These are phyloP conservation scores for Drosophila rhopaloa DNA, from an alignment of 1,140 invertebrate species.

Conservation along the genomic window DNA sequence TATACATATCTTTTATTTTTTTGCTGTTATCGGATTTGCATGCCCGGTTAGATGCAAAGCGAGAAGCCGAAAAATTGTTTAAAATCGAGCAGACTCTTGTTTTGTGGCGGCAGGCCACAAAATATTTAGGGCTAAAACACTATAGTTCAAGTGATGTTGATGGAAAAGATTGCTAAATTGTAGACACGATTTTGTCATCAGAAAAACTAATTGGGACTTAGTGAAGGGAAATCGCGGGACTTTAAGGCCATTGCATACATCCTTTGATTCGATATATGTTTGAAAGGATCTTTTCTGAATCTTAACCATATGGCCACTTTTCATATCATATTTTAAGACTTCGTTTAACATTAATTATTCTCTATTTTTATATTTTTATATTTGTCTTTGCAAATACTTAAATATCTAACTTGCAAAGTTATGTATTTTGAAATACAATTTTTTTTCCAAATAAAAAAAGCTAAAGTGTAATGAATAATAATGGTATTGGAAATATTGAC, in stretches of 20 bases:
- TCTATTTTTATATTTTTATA: too few species aligned
- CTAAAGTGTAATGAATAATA: too few species aligned
- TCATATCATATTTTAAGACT: too few species aligned
- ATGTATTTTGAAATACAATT: too few species aligned
- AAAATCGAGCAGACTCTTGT: slow-evolving; percentile 47
- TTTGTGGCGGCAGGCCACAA: slow-evolving; percentile 6
- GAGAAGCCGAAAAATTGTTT: slow-evolving; percentile 51
- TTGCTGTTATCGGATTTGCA: slow-evolving; percentile 70
- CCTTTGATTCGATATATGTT: too few species aligned
- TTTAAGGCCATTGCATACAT: not conserved
- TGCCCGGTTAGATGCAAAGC: slow-evolving; percentile 27
- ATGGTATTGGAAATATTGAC: too few species aligned
- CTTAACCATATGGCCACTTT: too few species aligned
- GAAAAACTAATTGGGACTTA: slow-evolving; percentile 6
- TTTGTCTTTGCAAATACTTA: not conserved
- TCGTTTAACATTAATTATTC: too few species aligned
- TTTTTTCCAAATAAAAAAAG: too few species aligned
- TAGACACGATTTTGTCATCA: slow-evolving; percentile 1
- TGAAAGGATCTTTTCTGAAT: too few species aligned
- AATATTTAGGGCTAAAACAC: slow-evolving; percentile 12
- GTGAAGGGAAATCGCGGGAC: not conserved
- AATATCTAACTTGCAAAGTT: not conserved
- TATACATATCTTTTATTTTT: slow-evolving; percentile 30
- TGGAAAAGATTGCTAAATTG: slow-evolving; percentile 38
- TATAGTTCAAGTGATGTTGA: slow-evolving; percentile 15